These are phyloP conservation scores for Menidia beryllina DNA, from an alignment of 2,113 vertebrate genomes.

Conservation along the genomic window DNA sequence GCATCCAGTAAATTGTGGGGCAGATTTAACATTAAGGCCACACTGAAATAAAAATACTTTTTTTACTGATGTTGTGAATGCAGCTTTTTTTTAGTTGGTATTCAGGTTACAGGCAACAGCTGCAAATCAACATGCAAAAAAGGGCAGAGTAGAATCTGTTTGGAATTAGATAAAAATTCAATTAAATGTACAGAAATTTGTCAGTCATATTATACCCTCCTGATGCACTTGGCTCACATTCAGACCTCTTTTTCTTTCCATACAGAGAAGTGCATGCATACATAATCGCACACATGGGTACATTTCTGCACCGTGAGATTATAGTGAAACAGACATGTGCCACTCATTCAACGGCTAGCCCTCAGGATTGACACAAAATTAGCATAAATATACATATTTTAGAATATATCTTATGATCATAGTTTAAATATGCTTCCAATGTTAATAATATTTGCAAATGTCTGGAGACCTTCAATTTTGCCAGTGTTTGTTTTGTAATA, in stretches of 20 bases:
- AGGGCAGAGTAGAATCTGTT: conserved; percentile 29
- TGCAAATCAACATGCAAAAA: conserved; percentile 36
- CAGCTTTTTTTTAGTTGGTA: conserved; percentile 23
- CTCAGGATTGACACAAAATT: not conserved
- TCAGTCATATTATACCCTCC: conserved; percentile 18
- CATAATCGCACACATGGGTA: not conserved
- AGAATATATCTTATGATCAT: too few relatives aligned
- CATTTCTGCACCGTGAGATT: conserved; percentile 1
- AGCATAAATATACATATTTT: not conserved
- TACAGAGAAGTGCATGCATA: not conserved
- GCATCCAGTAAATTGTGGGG: conserved; percentile 21
- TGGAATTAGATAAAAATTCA: conserved; percentile 45
- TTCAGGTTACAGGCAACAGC: conserved; percentile 46
- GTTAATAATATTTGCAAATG: too few relatives aligned
- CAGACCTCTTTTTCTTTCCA: conserved; percentile 3
- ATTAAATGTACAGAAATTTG: conserved; percentile 43
- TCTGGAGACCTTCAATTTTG: too few relatives aligned
- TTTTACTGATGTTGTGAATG: conserved; percentile 42
- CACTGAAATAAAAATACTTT: conserved; percentile 24
- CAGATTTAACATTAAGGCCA: conserved; percentile 36
- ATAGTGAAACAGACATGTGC: not conserved
- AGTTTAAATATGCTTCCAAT: too few relatives aligned
- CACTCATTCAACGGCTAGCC: not conserved
- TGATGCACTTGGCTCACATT: conserved; percentile 10
- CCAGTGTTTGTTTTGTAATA: too few relatives aligned